Percentiles rank a stretch among this genome's conserved stretches.
phyloP scores from a whole-genome alignment of 2,113 vertebrate genomes.

The Bettongia penicillata region DNA sequence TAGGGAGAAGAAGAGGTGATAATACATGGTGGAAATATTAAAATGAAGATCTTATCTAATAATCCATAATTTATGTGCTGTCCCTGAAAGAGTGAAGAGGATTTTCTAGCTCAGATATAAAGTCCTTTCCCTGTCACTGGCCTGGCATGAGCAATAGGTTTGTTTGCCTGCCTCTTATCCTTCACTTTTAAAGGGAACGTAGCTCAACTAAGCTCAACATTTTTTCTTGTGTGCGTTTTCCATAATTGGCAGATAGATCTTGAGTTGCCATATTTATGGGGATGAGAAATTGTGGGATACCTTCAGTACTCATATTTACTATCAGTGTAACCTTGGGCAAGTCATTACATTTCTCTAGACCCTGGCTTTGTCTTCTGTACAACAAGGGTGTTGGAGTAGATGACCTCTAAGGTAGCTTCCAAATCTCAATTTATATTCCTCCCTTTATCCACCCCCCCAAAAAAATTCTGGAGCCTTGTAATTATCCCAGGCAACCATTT shows the following conservation, averaged over 20 bases:
- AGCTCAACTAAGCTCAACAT: not conserved
- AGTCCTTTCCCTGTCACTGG: not conserved
- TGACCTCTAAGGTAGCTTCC: not conserved
- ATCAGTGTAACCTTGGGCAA: not conserved
- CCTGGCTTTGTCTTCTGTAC: conserved; percentile 22
- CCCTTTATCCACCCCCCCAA: not conserved
- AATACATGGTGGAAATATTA: conserved; percentile 80
- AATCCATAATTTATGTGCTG: conserved; percentile 79
- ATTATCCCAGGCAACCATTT: not conserved
- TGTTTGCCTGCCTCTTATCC: not conserved
- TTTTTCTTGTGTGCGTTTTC: not conserved
- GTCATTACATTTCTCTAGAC: not conserved
- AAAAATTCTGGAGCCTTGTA: not conserved
- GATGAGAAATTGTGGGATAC: not conserved
- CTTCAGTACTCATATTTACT: not conserved
- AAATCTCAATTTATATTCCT: not conserved
- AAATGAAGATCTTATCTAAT: conserved; percentile 84
- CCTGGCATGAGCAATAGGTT: not conserved
- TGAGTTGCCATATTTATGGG: too few relatives aligned
- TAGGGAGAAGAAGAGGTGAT: conserved; percentile 81
- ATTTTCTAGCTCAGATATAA: conserved; percentile 42
- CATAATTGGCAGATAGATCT: not conserved
- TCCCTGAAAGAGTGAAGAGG: conserved; percentile 66
- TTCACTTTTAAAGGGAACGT: not conserved
- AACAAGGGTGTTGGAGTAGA: not conserved